Evolutionary conservation across 2,113 vertebrate genomes (phyloP), one percentile per base, ranked within the genome.

Genomic region (Epinephelus fuscoguttatus): DNA sequence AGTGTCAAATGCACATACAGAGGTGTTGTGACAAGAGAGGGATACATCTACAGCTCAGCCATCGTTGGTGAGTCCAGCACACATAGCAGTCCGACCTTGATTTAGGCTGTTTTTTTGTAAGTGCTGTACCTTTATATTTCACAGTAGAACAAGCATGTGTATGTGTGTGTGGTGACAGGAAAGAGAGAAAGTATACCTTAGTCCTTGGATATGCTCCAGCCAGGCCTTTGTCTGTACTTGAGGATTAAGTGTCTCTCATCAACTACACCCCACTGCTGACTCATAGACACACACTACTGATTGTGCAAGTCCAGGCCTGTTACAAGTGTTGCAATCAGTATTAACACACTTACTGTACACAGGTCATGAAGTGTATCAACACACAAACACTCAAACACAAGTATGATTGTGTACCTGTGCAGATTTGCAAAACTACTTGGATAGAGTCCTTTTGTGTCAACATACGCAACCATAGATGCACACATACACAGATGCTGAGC

Each of bases 231-330:
- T 74, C 66, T 85, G 25, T 67, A 42, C 75, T 75, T 13, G 42
- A 77, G 85, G 80, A 81, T 88, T 84, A 82, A 30, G 67, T 78
- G 61, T 93, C 80, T 77, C 61, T 82, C 71, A 70, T 47, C 70
- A 71, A 56, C 59, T 70, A 73, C 53, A 72, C 27, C 69, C 61
- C 69, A 52, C 69, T 17, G 76, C 27, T 84, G 77, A 53, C 68
- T 64, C 40, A 80, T 52, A 4, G 52, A 72, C 13, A 50, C 60
- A 60, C 33, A 73, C 15, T 4, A 25, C 21, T 47, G 78, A 76
- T 53, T 71, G 67, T 67, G 63, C 76, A 70, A 40, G 84, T 67
- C 72, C 63, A 60, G 82, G 59, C 82, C 33, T 72, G 83, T 80
- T 70, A 12, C 1, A 76, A 70, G 42, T 82, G 78, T 79, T 72